A percentile compares a stretch with the other conserved stretches of the same genome.
These are phyloP conservation scores for Amblyornis subalaris DNA, from an alignment of 2,113 vertebrate genomes.

Conservation along the genomic window DNA sequence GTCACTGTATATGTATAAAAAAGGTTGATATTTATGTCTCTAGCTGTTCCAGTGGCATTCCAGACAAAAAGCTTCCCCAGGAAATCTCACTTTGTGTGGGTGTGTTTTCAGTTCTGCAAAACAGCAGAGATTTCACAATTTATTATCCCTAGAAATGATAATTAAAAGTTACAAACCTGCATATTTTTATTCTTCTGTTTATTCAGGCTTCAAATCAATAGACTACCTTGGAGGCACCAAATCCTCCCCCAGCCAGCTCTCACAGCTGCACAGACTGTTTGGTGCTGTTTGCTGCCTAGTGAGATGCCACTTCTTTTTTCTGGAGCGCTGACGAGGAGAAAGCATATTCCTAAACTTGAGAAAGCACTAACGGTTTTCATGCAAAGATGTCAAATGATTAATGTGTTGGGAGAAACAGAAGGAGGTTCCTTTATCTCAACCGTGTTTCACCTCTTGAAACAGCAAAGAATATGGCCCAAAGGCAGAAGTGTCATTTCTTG, in stretches of 20 bases:
- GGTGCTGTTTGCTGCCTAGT: background rate
- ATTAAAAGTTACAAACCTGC: background rate
- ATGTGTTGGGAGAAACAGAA: background rate
- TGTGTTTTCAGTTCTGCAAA: background rate
- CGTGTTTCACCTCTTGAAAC: background rate
- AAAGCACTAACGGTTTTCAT: background rate
- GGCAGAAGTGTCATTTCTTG: background rate
- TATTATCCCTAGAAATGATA: background rate
- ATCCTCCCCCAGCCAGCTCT: background rate
- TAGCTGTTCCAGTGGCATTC: background rate
- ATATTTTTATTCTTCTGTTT: background rate
- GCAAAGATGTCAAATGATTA: background rate
- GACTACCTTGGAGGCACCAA: background rate
- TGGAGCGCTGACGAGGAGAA: background rate
- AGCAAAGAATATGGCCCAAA: slow-evolving; percentile 14
- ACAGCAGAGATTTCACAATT: background rate
- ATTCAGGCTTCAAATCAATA: background rate
- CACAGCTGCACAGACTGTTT: background rate
- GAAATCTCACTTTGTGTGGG: background rate
- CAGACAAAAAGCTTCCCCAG: background rate
- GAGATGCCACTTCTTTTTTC: background rate
- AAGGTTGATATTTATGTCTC: background rate
- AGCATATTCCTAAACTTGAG: background rate
- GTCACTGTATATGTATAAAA: background rate
- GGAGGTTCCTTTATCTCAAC: slow-evolving; percentile 8